A percentile compares a stretch with the other conserved stretches of the same genome.
Evolutionary conservation across 2,113 vertebrate species (phyloP).

Genomic region (Phycodurus eques): DNA sequence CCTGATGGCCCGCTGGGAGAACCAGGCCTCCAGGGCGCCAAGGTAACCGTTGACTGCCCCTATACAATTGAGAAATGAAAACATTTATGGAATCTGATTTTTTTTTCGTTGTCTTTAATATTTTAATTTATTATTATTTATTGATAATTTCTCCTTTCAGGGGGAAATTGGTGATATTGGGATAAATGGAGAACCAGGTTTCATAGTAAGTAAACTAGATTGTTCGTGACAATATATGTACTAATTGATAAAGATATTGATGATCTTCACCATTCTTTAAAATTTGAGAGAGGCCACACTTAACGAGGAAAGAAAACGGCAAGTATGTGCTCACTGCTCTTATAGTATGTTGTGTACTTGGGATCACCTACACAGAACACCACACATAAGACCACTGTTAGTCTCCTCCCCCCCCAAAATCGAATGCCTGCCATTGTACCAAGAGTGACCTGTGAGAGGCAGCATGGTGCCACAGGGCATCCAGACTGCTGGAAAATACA

Average conservation of each 20-base stretch:
- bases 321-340: not conserved
- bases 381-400: not conserved
- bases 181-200: conserved; percentile 81
- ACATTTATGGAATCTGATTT: not conserved
- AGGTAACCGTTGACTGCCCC: conserved; percentile 73
- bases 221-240: not conserved
- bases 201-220: conserved; percentile 66
- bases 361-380: not conserved
- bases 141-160: conserved; percentile 67
- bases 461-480: not conserved
- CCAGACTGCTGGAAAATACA: not conserved
- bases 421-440: not conserved
- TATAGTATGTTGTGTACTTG: not conserved
- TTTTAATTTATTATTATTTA: not conserved
- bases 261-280: not conserved
- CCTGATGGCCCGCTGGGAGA: conserved; percentile 86
- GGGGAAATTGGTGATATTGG: conserved; percentile 85
- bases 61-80: not conserved
- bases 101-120: not conserved
- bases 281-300: not conserved
- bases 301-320: not conserved
- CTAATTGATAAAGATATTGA: not conserved
- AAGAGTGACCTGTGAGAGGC: not conserved
- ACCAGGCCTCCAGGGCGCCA: conserved; percentile 80
- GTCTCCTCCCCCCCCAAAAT: not conserved